Percentiles rank a stretch among this genome's conserved stretches.
Evolutionary conservation across 2,888 invertebrate genomes (phyloP).

Genomic region (Leptinotarsa juncta): DNA sequence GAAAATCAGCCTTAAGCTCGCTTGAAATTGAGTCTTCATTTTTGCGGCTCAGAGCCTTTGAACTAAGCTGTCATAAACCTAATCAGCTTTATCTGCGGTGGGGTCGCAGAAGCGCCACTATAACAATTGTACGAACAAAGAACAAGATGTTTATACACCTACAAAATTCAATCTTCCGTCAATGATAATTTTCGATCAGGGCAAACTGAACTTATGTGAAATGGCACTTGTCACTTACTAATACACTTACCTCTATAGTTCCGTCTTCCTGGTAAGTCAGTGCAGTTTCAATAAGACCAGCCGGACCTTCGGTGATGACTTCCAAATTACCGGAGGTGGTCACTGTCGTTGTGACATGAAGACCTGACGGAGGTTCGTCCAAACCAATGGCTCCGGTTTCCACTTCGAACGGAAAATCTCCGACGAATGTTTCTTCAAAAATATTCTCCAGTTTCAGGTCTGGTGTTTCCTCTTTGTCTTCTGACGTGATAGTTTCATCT

Average conservation of each 20-base stretch:
- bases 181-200: no score
- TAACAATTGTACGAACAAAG: no score
- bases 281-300: slow-evolving; percentile 61
- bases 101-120: no score
- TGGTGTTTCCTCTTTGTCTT: neutral
- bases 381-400: slow-evolving; percentile 51
- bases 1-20: no score
- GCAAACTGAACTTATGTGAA: no score
- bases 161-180: no score
- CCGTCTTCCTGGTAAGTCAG: slow-evolving; percentile 60
- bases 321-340: slow-evolving; percentile 61
- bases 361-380: slow-evolving; percentile 53
- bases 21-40: no score
- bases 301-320: slow-evolving; percentile 62
- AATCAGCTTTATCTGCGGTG: no score
- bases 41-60: no score
- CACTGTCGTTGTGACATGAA: slow-evolving; percentile 60
- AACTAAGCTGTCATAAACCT: no score
- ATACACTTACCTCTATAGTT: slow-evolving; percentile 57
- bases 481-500: neutral
- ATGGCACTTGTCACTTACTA: no score
- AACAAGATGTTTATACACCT: no score
- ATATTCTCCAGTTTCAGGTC: neutral
- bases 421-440: slow-evolving; percentile 34
- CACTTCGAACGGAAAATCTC: slow-evolving; percentile 50